Evolutionary conservation across 2,113 vertebrate genomes (phyloP).

Genomic region (Vanacampus margaritifer): DNA sequence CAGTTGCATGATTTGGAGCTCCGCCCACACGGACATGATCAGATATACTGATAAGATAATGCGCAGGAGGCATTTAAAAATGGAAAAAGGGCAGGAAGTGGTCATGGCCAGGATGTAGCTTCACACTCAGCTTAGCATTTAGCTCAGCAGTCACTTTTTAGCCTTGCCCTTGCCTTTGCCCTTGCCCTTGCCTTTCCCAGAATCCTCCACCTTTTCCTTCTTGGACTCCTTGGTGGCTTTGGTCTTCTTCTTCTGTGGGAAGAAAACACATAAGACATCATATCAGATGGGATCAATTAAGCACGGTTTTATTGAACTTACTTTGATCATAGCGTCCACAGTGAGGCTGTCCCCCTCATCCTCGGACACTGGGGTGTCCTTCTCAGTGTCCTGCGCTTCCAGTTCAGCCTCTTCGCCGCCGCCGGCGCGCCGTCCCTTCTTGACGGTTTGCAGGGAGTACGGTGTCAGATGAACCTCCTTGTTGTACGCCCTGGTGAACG

Average conservation of each 20-base stretch:
- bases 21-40: background rate
- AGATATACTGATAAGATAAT: constrained; percentile 8
- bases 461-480: constrained; percentile 86
- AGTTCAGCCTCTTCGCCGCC: constrained; percentile 51
- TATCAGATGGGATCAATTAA: background rate
- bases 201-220: constrained; percentile 75
- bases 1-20: constrained; percentile 54
- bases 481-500: constrained; percentile 93
- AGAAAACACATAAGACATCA: background rate
- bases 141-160: constrained; percentile 67
- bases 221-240: constrained; percentile 80
- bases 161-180: constrained; percentile 67
- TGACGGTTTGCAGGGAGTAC: constrained; percentile 80
- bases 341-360: constrained; percentile 71
- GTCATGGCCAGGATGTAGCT: background rate
- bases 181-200: constrained; percentile 81
- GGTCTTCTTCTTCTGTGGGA: constrained; percentile 79
- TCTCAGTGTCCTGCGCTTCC: constrained; percentile 55
- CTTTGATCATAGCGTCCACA: constrained; percentile 94
- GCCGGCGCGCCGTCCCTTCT: constrained; percentile 71
- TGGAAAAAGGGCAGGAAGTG: background rate
- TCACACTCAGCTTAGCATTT: background rate
- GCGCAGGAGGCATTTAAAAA: background rate
- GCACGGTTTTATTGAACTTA: constrained; percentile 41
- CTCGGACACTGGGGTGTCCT: constrained; percentile 59